Evolutionary conservation across 2,888 invertebrate species (phyloP), one percentile per base, ranked within the genome.

Genomic region (Ophion ventricosus): DNA sequence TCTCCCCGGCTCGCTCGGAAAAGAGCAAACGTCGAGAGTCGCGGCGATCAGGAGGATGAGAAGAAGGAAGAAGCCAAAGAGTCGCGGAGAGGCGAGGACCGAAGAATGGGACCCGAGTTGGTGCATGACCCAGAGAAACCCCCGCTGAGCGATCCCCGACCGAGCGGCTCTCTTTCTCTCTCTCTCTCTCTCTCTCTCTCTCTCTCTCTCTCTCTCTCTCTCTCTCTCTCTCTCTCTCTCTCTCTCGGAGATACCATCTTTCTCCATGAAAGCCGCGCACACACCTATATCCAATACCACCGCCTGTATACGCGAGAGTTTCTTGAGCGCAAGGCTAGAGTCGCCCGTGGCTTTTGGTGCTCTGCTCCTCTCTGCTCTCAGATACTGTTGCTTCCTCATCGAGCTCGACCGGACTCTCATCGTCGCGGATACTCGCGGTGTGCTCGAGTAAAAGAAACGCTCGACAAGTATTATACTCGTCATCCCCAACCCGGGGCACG

Each of bases 41-140:
- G 83, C 69, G 56, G 83, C 79, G 63, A 85, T 79, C 69, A 83
- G 82, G 80, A 59, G 25, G 67, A 75, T 56, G 72, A 78, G 49
- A 25, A 76, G 72, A 61, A 74, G 56, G 74, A 77, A 57, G 78
- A 77, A 61, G 77, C 70, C 40, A 69, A 61, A 57, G 80, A 76
- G 81, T 43, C 43, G 70, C 69, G 74, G 84, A 78, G 83, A 82
- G 72, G 69, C 56, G 79, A 61, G 80, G 82, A 79, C 80, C 83
- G 88, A 91, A 91, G 91, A 91, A 91, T 91, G 92, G 91, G 89
- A 90, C 91, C 91, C 90, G 59, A 91, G 90, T 92, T 91, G 90
- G 90, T 92, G 92, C 92, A 92, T 92, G 93, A 93, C 93, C 93
- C 92, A 92, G 90, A 91, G 92, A 92, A 92, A 92, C 92, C 92